Conservation (phyloP, 2,888 invertebrate genomes). For the Cheilosia soror region DNA sequence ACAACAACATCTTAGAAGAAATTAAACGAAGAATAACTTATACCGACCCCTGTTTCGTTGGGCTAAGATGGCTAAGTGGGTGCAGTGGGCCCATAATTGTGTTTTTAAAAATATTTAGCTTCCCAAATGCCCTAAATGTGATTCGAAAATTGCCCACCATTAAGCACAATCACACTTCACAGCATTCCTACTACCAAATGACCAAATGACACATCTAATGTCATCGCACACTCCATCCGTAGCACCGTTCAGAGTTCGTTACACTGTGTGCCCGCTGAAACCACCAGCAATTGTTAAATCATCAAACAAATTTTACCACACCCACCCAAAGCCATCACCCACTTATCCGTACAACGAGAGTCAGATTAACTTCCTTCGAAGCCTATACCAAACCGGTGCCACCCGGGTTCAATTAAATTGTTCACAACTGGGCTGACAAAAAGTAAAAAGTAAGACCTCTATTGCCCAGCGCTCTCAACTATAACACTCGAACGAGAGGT, state of each 20-base stretch:
- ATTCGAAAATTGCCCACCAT: neutral
- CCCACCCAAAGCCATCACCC: conserved; percentile 54
- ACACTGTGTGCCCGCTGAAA: conserved; percentile 7
- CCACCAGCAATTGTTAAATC: conserved; percentile 31
- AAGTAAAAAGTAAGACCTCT: conserved; percentile 9
- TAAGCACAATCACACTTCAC: neutral
- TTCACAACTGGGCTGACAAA: conserved; percentile 2
- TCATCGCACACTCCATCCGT: conserved; percentile 32
- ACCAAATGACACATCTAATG: conserved; percentile 34
- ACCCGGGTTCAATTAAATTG: conserved; percentile 49
- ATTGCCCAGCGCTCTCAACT: conserved; percentile 37
- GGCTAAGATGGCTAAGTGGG: no score
- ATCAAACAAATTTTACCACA: conserved; percentile 55
- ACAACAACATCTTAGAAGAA: no score
- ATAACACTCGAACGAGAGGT: conserved; percentile 36
- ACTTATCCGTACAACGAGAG: conserved; percentile 29
- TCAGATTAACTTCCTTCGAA: conserved; percentile 57
- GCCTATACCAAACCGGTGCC: conserved; percentile 31
- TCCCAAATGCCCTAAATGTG: neutral
- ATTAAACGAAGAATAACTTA: no score
- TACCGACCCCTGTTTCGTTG: no score
- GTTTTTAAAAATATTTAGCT: neutral
- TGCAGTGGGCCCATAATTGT: no score
- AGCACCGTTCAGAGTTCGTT: conserved; percentile 33
- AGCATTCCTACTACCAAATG: neutral